Conservation (phyloP, 2,888 invertebrate species). For the Germaria angustata region DNA sequence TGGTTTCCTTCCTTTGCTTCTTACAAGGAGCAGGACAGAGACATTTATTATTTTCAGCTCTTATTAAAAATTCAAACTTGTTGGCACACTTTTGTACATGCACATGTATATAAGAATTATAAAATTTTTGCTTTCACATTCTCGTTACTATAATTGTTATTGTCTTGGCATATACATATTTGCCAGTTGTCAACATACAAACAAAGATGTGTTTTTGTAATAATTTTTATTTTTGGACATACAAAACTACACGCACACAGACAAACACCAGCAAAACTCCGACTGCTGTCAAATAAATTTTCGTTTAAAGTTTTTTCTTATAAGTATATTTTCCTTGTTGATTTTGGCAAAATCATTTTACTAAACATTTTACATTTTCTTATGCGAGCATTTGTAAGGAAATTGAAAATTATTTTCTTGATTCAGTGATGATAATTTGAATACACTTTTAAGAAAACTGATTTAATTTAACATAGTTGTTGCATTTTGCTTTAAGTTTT, state of each 20-base stretch:
- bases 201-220: background rate
- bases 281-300: background rate
- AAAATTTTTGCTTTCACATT: constrained; percentile 1
- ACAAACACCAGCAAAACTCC: background rate
- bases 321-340: constrained; percentile 11
- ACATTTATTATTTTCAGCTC: no score
- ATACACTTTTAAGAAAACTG: constrained; percentile 7
- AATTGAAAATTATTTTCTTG: background rate
- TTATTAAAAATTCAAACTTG: background rate
- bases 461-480: constrained; percentile 2
- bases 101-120: no score
- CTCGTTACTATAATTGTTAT: no score
- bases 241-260: background rate
- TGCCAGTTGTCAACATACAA: background rate
- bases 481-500: constrained; percentile 1
- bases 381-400: background rate
- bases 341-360: background rate
- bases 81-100: no score
- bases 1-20: no score
- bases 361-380: background rate
- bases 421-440: constrained; percentile 15
- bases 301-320: background rate
- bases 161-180: constrained; percentile 17
- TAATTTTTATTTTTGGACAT: constrained; percentile 11
- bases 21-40: no score